phyloP scores from a whole-genome alignment of 2,888 invertebrate genomes.

The Oeneis ivallda region DNA sequence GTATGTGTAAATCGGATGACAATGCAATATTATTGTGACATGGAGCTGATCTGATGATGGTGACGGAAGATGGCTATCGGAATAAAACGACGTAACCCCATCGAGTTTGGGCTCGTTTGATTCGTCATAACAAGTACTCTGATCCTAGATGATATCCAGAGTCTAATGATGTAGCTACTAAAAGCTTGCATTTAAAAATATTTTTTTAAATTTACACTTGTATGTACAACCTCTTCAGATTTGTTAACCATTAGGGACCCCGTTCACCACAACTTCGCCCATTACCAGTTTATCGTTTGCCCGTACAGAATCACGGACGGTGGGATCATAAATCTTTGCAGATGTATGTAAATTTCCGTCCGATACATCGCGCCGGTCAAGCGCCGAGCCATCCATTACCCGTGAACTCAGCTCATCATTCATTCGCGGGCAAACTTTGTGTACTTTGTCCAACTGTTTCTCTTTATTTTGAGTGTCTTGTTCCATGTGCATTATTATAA shows the following conservation, averaged over 20 bases:
- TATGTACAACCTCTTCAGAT: not conserved
- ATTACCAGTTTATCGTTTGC: constrained; percentile 43
- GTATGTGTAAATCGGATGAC: no score
- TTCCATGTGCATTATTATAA: not conserved
- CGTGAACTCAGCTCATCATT: constrained; percentile 43
- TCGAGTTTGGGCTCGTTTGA: no score
- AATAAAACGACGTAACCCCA: no score
- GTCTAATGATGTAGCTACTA: no score
- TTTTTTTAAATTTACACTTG: no score
- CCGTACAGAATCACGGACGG: constrained; percentile 50
- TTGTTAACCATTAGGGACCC: constrained; percentile 1
- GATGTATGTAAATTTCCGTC: constrained; percentile 68
- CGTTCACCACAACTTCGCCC: constrained; percentile 42
- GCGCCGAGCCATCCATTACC: constrained; percentile 50
- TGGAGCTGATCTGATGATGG: no score
- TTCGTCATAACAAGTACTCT: no score
- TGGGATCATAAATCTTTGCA: constrained; percentile 65
- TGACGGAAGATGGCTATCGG: no score
- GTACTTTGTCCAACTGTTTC: constrained; percentile 35
- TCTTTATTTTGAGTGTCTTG: constrained; percentile 27
- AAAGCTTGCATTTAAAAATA: no score
- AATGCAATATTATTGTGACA: no score
- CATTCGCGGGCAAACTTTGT: constrained; percentile 46
- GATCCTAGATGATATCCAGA: no score
- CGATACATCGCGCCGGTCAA: constrained; percentile 71